These are phyloP conservation scores for Coelopa pilipes DNA, from an alignment of 2,888 invertebrate species.

Conservation along the genomic window DNA sequence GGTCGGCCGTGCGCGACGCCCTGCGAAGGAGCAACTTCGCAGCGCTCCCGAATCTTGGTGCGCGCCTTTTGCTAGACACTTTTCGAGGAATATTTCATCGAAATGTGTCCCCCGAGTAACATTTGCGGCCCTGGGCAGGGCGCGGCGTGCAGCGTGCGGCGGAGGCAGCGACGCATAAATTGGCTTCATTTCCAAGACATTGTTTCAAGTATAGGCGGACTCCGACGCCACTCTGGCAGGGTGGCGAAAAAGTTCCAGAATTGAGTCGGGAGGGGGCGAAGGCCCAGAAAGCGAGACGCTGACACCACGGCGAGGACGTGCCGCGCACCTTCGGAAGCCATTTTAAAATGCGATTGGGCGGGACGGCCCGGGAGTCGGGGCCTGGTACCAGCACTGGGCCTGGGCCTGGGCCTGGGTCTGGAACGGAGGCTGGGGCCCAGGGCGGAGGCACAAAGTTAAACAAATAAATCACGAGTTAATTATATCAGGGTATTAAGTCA, in stretches of 20 bases:
- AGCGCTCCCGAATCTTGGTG: conserved; percentile 11
- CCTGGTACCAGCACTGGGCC: too few relatives aligned
- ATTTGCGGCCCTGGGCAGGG: conserved; percentile 55
- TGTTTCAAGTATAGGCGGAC: conserved; percentile 43
- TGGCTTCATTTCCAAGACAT: conserved; percentile 61
- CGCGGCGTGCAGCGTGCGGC: not conserved
- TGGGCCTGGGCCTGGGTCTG: not conserved
- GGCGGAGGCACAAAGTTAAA: conserved; percentile 53
- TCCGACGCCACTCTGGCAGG: not conserved
- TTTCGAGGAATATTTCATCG: conserved; percentile 68
- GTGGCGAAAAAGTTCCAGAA: not conserved
- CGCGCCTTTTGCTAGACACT: conserved; percentile 61
- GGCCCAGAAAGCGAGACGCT: not conserved
- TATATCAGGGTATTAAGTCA: conserved; percentile 61
- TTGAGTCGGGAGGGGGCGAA: conserved; percentile 1
- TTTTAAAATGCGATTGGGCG: too few relatives aligned
- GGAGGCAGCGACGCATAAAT: conserved; percentile 55
- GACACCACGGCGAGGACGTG: not conserved
- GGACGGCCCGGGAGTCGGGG: too few relatives aligned
- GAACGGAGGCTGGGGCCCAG: not conserved
- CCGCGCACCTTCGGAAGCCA: not conserved
- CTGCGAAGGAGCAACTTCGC: conserved; percentile 24
- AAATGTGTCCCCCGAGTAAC: conserved; percentile 68
- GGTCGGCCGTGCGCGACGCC: conserved; percentile 20
- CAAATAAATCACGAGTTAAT: conserved; percentile 64